A percentile compares a stretch with the other conserved stretches of the same genome.
Evolutionary conservation across 2,888 invertebrate genomes (phyloP).

Genomic region (Cryptophagus acutangulus): DNA sequence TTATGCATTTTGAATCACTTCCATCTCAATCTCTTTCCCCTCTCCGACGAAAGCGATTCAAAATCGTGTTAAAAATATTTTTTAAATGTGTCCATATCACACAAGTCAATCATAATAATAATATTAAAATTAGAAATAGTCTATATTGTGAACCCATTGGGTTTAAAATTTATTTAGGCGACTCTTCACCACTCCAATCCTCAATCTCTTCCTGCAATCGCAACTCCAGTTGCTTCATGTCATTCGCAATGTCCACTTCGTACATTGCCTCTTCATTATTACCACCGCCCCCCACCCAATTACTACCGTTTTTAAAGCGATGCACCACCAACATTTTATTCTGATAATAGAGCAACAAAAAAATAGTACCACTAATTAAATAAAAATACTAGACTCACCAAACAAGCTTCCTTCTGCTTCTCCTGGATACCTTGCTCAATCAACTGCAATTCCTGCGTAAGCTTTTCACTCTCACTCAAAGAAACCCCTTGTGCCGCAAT

Average conservation of each 20-base stretch:
- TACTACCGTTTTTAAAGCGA: constrained; percentile 34
- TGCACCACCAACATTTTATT: constrained; percentile 41
- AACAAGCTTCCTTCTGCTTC: constrained; percentile 56
- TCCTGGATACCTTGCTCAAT: constrained; percentile 60
- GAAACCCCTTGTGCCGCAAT: constrained; percentile 52
- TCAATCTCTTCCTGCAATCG: constrained; percentile 64
- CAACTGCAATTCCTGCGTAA: constrained; percentile 56
- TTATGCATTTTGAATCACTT: constrained; percentile 25
- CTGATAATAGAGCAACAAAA: constrained; percentile 29
- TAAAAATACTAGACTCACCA: constrained; percentile 36
- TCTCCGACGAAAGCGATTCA: too few species aligned
- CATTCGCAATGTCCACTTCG: constrained; percentile 62
- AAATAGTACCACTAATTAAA: background rate
- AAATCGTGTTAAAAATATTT: constrained; percentile 17
- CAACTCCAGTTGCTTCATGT: constrained; percentile 60
- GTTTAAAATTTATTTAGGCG: constrained; percentile 37
- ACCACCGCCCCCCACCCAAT: constrained; percentile 5
- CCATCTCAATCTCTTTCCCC: too few species aligned
- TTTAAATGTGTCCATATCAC: constrained; percentile 4
- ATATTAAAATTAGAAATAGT: constrained; percentile 8
- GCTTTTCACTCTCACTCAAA: constrained; percentile 53
- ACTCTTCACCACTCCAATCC: constrained; percentile 60
- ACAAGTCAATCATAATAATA: background rate
- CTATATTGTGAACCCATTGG: constrained; percentile 46
- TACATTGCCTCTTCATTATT: constrained; percentile 57